Conservation (phyloP, 2,797 vertebrate species). For the Pogonophryne albipinna region DNA sequence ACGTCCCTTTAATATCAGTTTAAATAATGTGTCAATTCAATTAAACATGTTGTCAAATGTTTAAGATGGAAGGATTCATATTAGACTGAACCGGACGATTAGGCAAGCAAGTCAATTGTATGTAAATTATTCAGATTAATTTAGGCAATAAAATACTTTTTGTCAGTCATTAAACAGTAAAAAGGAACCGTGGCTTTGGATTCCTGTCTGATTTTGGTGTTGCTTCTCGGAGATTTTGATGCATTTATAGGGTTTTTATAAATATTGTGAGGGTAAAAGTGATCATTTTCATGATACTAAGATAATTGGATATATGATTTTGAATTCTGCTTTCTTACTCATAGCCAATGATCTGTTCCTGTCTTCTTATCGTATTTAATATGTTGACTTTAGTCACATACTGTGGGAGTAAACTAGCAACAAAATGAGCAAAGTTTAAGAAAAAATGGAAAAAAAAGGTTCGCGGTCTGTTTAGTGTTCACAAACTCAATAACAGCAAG, state of each 20-base stretch:
- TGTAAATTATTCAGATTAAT: too few relatives aligned
- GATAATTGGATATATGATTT: background rate
- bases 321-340: background rate
- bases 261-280: background rate
- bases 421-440: background rate
- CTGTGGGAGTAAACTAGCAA: background rate
- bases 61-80: background rate
- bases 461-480: slow-evolving; percentile 20
- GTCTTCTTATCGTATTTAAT: background rate
- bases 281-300: background rate
- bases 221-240: background rate
- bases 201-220: background rate
- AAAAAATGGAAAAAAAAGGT: too few relatives aligned
- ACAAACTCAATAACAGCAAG: slow-evolving; percentile 21
- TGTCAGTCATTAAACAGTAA: background rate
- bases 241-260: background rate
- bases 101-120: too few relatives aligned
- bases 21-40: slow-evolving; percentile 8
- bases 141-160: too few relatives aligned
- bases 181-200: background rate
- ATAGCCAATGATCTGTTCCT: background rate
- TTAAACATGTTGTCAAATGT: background rate
- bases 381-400: background rate
- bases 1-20: slow-evolving; percentile 15
- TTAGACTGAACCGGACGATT: too few relatives aligned